Evolutionary conservation across 2,113 vertebrate species (phyloP).

Genomic region (Hippocampus barbouri): DNA sequence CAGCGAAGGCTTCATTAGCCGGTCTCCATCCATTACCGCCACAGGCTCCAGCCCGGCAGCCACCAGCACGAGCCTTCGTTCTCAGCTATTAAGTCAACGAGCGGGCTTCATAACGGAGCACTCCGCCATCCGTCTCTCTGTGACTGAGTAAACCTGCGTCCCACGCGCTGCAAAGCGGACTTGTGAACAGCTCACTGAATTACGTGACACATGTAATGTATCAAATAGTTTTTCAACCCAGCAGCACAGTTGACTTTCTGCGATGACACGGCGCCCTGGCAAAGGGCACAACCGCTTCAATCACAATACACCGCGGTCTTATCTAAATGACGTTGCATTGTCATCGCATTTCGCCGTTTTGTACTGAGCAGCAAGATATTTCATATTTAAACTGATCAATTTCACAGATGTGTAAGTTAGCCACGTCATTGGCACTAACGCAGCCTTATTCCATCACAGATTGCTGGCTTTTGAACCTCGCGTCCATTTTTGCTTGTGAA

Average conservation of each 20-base stretch:
- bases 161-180: constrained; percentile 8
- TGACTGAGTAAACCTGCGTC: constrained; percentile 30
- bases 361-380: too few species aligned
- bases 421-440: too few species aligned
- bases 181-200: constrained; percentile 1
- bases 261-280: too few species aligned
- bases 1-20: constrained; percentile 56
- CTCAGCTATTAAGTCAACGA: constrained; percentile 75
- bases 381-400: too few species aligned
- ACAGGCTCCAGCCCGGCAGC: constrained; percentile 54
- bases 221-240: constrained; percentile 3
- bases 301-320: not conserved
- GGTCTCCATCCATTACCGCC: constrained; percentile 69
- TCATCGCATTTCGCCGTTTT: too few species aligned
- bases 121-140: constrained; percentile 53
- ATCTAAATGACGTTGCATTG: too few species aligned
- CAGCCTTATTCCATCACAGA: too few species aligned
- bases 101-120: constrained; percentile 64
- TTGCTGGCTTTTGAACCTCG: too few species aligned
- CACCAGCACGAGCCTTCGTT: constrained; percentile 65
- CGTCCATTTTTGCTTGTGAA: too few species aligned
- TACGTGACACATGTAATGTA: constrained; percentile 4
- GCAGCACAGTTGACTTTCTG: not conserved
- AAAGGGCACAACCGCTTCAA: not conserved
- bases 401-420: too few species aligned